Conservation (phyloP, 2,888 invertebrate genomes). For the Marasmarcha lunaedactyla region DNA sequence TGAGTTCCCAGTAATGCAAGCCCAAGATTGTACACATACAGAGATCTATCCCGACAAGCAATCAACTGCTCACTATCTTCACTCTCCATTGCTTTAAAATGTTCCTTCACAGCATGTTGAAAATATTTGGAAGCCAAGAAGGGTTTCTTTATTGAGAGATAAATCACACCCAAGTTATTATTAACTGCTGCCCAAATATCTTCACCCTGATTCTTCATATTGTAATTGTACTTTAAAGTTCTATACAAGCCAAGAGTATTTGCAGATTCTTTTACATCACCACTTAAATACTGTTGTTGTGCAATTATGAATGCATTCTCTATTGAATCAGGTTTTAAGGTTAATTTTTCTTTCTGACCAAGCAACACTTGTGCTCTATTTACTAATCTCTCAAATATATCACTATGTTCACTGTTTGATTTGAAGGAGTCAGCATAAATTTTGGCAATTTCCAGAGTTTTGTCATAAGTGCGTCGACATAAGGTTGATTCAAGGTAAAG, state of each 20-base stretch:
- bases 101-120: slow-evolving; percentile 82
- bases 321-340: slow-evolving; percentile 45
- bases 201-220: slow-evolving; percentile 52
- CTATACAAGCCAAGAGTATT: slow-evolving; percentile 46
- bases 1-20: slow-evolving; percentile 85
- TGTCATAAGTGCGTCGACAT: slow-evolving; percentile 53
- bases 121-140: slow-evolving; percentile 84
- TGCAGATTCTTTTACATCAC: slow-evolving; percentile 51
- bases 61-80: slow-evolving; percentile 50
- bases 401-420: slow-evolving; percentile 35
- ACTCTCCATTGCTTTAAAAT: slow-evolving; percentile 60
- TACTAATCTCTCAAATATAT: slow-evolving; percentile 46
- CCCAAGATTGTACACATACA: slow-evolving; percentile 86
- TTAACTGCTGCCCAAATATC: slow-evolving; percentile 72
- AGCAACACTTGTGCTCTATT: slow-evolving; percentile 47
- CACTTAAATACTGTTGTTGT: slow-evolving; percentile 52
- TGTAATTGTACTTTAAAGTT: slow-evolving; percentile 44
- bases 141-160: slow-evolving; percentile 84
- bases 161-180: slow-evolving; percentile 86
- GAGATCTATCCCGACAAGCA: slow-evolving; percentile 60
- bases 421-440: slow-evolving; percentile 41
- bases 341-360: slow-evolving; percentile 36
- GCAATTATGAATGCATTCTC: slow-evolving; percentile 59
- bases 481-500: slow-evolving; percentile 51
- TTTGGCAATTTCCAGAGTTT: slow-evolving; percentile 47